Evolutionary conservation across 2,888 invertebrate genomes (phyloP), one percentile per base, ranked within the genome.

Genomic region (Argyresthia albistria): DNA sequence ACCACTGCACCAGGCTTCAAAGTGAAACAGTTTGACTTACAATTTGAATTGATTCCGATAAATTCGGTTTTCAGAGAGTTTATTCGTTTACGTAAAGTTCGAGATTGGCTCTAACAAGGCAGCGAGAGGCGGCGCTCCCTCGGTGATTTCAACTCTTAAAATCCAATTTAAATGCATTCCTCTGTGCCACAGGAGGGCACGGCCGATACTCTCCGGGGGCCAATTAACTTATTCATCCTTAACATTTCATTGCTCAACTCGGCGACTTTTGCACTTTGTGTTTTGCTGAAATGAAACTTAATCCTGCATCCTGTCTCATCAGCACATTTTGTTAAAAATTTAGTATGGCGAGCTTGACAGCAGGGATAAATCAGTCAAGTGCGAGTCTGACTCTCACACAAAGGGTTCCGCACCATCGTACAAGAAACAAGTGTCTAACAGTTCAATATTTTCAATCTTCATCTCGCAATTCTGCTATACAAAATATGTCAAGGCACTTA

Each of bases 141-240:
- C 77, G 78, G 82, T 83, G 86, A 86, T 87, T 87, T 84, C 84
- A 82, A 80, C 83, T 86, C 87, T 86, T 87, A 87, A 86, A 87
- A 86, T 84, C 86, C 86, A 86, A 87, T 87, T 87, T 87, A 87
- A 87, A 87, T 87, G 87, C 86, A 87, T 87, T 87, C 86, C 87
- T 84, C 83, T 83, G 84, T 77, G 83, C 81, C 86, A 73, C 84
- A 80, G 82, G 80, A 80, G 80, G 74, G 73, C 65, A 70, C n/a
- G 74, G 73, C 72, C 83, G 83, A 84, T 86, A 83, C 82, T 76
- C 84, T 80, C 79, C 70, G 62, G 82, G 78, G 86, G 69, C 78
- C 86, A 86, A 86, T 87, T 87, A 87, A 84, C 84, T 84, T 86
- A 86, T 86, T 83, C 86, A 84, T 83, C 84, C 86, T 81, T 82